Evolutionary conservation across 1,140 invertebrate species (phyloP).

Genomic region (Ephestia elutella): DNA sequence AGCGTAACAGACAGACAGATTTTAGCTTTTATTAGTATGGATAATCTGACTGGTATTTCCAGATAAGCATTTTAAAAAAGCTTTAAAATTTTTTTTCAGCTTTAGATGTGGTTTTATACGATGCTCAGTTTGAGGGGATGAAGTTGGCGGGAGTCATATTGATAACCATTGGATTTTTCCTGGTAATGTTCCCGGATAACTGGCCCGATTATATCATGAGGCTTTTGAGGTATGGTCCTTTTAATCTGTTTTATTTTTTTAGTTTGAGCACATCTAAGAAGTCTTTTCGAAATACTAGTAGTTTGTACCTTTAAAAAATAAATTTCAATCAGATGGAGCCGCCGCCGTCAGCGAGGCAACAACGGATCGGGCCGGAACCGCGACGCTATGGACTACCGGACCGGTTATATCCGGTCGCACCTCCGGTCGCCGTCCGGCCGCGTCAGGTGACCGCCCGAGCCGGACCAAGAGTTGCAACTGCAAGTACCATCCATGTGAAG

Average conservation of each 20-base stretch:
- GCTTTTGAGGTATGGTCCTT: conserved; percentile 80
- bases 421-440: conserved; percentile 89
- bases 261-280: no score
- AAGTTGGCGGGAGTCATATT: conserved; percentile 93
- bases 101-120: conserved; percentile 89
- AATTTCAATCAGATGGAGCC: conserved; percentile 54
- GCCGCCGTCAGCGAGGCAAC: conserved; percentile 76
- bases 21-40: no score
- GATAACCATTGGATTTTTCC: conserved; percentile 91
- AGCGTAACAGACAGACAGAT: no score
- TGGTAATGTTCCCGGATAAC: conserved; percentile 96
- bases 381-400: conserved; percentile 87
- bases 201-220: conserved; percentile 96
- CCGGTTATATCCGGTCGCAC: conserved; percentile 92
- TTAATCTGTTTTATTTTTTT: background rate
- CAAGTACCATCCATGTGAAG: background rate
- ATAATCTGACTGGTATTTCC: no score
- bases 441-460: conserved; percentile 81
- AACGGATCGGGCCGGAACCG: conserved; percentile 75
- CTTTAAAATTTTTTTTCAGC: no score
- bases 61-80: no score
- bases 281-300: no score
- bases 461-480: conserved; percentile 1
- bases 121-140: conserved; percentile 92
- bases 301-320: no score